These are phyloP conservation scores for Pyrochroa serraticornis DNA, from an alignment of 2,888 invertebrate species.

Conservation along the genomic window DNA sequence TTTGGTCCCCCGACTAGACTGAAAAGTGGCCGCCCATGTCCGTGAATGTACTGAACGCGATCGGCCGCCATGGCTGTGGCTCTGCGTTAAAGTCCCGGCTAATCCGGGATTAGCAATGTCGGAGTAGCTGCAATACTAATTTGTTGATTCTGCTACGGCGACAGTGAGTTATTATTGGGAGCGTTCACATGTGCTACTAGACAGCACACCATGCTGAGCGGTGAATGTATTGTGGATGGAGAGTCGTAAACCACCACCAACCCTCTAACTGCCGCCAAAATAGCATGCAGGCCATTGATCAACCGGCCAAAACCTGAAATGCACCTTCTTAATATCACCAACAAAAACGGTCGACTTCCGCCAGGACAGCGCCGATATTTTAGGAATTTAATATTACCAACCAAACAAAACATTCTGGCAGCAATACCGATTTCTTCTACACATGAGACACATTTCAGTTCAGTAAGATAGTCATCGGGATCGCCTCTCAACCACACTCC, in stretches of 20 bases:
- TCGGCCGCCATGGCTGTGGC: slow-evolving; percentile 52
- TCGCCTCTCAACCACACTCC: too few species aligned
- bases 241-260: slow-evolving; percentile 25
- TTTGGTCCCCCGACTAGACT: background rate
- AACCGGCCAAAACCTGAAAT: slow-evolving; percentile 29
- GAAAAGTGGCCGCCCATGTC: slow-evolving; percentile 12
- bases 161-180: slow-evolving; percentile 58
- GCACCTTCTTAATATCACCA: slow-evolving; percentile 31
- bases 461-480: too few species aligned
- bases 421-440: slow-evolving; percentile 36
- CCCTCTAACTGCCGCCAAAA: slow-evolving; percentile 11
- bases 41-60: slow-evolving; percentile 34
- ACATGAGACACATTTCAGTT: too few species aligned
- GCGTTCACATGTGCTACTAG: slow-evolving; percentile 43
- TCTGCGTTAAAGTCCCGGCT: slow-evolving; percentile 55
- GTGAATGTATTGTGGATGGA: slow-evolving; percentile 27
- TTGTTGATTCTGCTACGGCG: slow-evolving; percentile 59
- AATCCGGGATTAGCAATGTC: slow-evolving; percentile 59
- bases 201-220: slow-evolving; percentile 28
- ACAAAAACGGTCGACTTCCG: slow-evolving; percentile 18
- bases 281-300: slow-evolving; percentile 20
- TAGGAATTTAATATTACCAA: slow-evolving; percentile 45
- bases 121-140: slow-evolving; percentile 60
- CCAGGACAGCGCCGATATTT: slow-evolving; percentile 37
- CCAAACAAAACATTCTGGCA: slow-evolving; percentile 40